A percentile compares a stretch with the other conserved stretches of the same genome.
Conservation (phyloP, 2,113 vertebrate genomes). For the Megaleporinus macrocephalus region DNA sequence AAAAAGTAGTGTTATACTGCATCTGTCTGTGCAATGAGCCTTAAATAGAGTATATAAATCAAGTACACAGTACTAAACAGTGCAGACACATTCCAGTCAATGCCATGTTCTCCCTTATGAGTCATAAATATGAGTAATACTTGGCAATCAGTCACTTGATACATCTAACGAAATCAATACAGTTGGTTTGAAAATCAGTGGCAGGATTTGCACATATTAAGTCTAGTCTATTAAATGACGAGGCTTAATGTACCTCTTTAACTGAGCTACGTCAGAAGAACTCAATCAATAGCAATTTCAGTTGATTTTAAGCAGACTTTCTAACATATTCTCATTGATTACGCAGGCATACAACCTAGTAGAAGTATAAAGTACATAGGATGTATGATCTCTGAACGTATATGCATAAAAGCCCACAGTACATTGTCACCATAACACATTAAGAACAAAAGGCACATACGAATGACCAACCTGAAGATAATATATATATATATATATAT, state of each 20-base stretch:
- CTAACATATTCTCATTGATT: background rate
- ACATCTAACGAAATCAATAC: background rate
- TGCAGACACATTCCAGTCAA: background rate
- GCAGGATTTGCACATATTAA: background rate
- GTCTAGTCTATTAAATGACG: background rate
- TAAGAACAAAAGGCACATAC: constrained; percentile 47
- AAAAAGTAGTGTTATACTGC: background rate
- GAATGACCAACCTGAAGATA: background rate
- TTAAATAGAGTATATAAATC: constrained; percentile 4
- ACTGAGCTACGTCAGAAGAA: background rate
- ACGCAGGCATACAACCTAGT: background rate
- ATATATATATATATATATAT: too few relatives aligned
- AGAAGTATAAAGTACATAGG: background rate
- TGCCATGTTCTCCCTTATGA: background rate
- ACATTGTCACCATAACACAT: constrained; percentile 1
- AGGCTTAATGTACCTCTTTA: too few relatives aligned
- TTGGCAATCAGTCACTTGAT: background rate
- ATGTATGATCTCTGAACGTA: constrained; percentile 1
- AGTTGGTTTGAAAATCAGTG: too few relatives aligned
- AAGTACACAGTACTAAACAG: constrained; percentile 15
- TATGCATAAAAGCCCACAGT: constrained; percentile 18
- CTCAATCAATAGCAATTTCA: background rate
- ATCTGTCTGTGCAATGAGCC: constrained; percentile 15
- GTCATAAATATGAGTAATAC: background rate
- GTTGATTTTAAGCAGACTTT: background rate